Conservation (phyloP, 2,888 invertebrate genomes). For the Strigamia maritima region DNA sequence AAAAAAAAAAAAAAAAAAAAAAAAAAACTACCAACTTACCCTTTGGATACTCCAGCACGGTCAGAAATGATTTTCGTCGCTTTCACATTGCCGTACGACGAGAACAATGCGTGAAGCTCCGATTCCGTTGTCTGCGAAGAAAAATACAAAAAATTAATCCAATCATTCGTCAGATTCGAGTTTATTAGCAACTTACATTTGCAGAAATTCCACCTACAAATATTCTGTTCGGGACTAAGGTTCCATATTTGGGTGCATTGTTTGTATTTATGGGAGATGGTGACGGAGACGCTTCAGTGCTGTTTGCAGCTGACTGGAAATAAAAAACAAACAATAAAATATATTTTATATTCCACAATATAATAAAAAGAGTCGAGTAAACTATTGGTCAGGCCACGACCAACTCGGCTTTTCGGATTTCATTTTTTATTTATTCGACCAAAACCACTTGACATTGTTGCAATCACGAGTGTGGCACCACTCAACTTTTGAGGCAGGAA, state of each 20-base stretch:
- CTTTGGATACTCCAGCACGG: slow-evolving; percentile 90
- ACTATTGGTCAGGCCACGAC: too few species aligned
- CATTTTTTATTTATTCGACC: background rate
- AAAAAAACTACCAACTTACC: too few species aligned
- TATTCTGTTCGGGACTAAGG: slow-evolving; percentile 87
- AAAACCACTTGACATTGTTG: slow-evolving; percentile 1
- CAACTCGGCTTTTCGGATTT: background rate
- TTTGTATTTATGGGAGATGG: slow-evolving; percentile 47
- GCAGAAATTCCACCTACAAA: slow-evolving; percentile 95
- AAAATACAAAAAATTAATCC: slow-evolving; percentile 36
- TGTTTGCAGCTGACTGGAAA: slow-evolving; percentile 41
- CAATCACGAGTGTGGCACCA: background rate
- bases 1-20: too few species aligned
- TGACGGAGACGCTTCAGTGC: slow-evolving; percentile 42
- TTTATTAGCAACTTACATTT: slow-evolving; percentile 55
- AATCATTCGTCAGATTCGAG: background rate
- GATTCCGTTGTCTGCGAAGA: slow-evolving; percentile 79
- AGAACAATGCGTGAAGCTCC: slow-evolving; percentile 86
- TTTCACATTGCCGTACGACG: slow-evolving; percentile 60
- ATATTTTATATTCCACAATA: background rate
- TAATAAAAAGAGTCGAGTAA: too few species aligned
- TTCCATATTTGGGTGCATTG: slow-evolving; percentile 64
- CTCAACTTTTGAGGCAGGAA: background rate
- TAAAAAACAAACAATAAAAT: background rate
- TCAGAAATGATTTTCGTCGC: slow-evolving; percentile 92